Evolutionary conservation across 2,797 vertebrate genomes (phyloP).

Genomic region (Lagodon rhomboides): DNA sequence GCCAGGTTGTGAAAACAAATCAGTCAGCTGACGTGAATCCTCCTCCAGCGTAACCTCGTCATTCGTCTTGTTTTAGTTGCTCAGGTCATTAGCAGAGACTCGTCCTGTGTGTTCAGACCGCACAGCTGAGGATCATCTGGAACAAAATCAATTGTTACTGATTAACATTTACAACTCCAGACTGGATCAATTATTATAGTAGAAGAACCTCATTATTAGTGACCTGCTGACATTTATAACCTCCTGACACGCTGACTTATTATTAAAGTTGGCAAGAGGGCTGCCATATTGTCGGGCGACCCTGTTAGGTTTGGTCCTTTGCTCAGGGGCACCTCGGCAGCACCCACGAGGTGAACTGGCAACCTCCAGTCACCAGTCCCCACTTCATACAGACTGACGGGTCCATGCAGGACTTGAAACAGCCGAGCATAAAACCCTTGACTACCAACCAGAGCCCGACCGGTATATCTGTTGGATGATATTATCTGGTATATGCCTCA

Average conservation of each 20-base stretch:
- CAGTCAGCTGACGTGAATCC: neutral
- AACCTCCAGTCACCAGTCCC: neutral
- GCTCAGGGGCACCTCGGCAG: neutral
- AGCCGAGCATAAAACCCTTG: neutral
- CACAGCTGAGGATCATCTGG: neutral
- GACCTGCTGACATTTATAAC: neutral
- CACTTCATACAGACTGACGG: neutral
- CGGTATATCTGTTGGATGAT: no score
- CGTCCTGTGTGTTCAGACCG: neutral
- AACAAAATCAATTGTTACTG: neutral
- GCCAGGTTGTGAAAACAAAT: slow-evolving; percentile 6
- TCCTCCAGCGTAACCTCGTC: neutral
- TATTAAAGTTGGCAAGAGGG: neutral
- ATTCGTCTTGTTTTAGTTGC: neutral
- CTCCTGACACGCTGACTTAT: neutral
- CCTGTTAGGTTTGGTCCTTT: neutral
- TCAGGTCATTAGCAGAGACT: neutral
- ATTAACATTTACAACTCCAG: neutral
- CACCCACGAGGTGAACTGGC: neutral
- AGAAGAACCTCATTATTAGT: neutral
- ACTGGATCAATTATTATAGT: neutral
- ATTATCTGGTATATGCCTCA: no score
- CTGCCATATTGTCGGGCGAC: no score
- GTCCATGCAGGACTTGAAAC: no score
- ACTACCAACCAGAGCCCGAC: no score